phyloP scores from a whole-genome alignment of 2,797 vertebrate genomes.

The Orientallactaga sibirica region DNA sequence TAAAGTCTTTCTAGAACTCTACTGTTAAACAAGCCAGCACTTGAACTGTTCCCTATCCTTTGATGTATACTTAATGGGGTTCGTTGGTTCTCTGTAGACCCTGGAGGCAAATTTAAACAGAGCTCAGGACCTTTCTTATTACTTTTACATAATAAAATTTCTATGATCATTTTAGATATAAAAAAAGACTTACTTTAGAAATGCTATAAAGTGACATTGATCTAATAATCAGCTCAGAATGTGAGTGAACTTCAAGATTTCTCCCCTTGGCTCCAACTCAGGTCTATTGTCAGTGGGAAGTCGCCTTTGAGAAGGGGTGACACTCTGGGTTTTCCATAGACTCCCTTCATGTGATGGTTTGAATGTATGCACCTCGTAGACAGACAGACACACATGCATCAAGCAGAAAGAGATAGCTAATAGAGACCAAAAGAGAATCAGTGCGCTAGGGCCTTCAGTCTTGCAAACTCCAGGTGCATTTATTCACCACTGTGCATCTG shows the following conservation, averaged over 20 bases:
- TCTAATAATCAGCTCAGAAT: neutral
- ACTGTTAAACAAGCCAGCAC: neutral
- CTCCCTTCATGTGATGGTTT: too few species aligned
- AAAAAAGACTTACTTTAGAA: slow-evolving; percentile 17
- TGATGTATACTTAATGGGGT: neutral
- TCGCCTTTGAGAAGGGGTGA: neutral
- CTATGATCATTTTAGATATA: neutral
- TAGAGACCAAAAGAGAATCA: too few species aligned
- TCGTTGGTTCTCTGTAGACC: neutral
- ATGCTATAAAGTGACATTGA: neutral
- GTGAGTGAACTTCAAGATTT: neutral
- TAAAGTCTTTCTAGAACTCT: neutral
- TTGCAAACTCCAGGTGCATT: too few species aligned
- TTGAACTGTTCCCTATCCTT: neutral
- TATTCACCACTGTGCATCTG: too few species aligned
- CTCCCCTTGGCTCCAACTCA: neutral
- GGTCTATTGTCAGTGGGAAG: neutral
- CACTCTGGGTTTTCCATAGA: neutral
- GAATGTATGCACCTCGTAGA: too few species aligned
- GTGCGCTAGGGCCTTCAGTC: too few species aligned
- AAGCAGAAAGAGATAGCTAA: too few species aligned
- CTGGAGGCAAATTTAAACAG: neutral
- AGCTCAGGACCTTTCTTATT: neutral
- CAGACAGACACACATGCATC: too few species aligned
- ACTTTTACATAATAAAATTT: slow-evolving; percentile 24